phyloP scores from a whole-genome alignment of 2,888 invertebrate genomes.

The Cepaea hortensis region DNA sequence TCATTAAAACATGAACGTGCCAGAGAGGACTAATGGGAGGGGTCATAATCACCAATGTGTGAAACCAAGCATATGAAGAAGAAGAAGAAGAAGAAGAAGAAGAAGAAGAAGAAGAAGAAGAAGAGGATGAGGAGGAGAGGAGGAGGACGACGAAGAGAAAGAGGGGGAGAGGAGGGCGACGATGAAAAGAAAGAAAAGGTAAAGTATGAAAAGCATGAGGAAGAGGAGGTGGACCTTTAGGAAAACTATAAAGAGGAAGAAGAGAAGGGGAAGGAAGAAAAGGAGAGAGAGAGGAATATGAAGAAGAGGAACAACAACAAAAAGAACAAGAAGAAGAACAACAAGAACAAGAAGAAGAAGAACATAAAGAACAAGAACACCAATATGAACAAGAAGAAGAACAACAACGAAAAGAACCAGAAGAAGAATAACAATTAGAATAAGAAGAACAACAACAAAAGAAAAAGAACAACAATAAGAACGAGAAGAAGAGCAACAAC shows the following conservation, averaged over 20 bases:
- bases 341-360: too few species aligned
- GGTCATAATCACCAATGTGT: too few species aligned
- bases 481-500: too few species aligned
- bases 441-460: too few species aligned
- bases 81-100: conserved; percentile 7
- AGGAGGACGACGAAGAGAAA: not conserved
- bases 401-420: too few species aligned
- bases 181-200: not conserved
- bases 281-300: not conserved
- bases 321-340: too few species aligned
- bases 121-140: not conserved
- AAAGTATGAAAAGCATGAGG: not conserved
- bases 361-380: too few species aligned
- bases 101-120: conserved; percentile 7
- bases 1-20: not conserved
- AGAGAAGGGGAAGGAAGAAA: not conserved
- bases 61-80: not conserved
- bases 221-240: not conserved
- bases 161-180: not conserved
- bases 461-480: too few species aligned
- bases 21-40: not conserved
- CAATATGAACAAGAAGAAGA: too few species aligned
- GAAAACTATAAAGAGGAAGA: not conserved
- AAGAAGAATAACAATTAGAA: too few species aligned
- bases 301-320: not conserved